Base-by-base conservation (phyloP, 92 coral and sea anemone genomes). In the Pocillopora meandrina region DNA sequence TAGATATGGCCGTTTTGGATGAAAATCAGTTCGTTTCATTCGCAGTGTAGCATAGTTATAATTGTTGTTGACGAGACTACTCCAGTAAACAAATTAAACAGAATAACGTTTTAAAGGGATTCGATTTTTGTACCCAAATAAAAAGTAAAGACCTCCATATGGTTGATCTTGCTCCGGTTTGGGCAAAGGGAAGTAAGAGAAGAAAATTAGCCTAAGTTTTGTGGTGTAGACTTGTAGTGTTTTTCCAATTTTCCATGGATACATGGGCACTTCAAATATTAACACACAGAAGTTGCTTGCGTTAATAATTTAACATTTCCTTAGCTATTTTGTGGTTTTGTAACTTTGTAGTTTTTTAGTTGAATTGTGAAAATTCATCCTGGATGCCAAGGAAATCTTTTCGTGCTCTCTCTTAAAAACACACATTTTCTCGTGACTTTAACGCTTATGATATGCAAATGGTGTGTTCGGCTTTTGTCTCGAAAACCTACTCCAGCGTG, bases 161-260 rank as follows among this genome's bases (percentile, higher is more conserved):
- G 10, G 4, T 70, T 36, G 33, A 34, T 33, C 72, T 34, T 3
- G 35, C 55, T 0, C 16, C 1, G 31, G 74, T 70, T 14, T 70
- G 57, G 33, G 11, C 55, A 12, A 36, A 70, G 52, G 21, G 17
- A 69, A 70, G 14, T 65, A 13, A 70, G 42, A 35, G 7, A 11
- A 2, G 12, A 17, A 12, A 70, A 70, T 1, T 49, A 16, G 35
- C 42, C 15, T 70, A 12, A 36, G 10, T n/a, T 70, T 70, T 70
- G 56, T 21, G 52, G 6, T 70, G 74, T 34, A 17, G 56, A 55
- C 10, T 9, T 12, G 19, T 14, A 35, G 58, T 78, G 82, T 78
- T 78, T 78, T 23, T 78, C n/a, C 5, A 63, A 12, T 78, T 21
- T 78, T 49, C 72, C 82, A 78, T 78, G 73, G 82, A 62, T 78